Evolutionary conservation across 53 echinoderm and acorn worm species (phyloP).

Genomic region (Luidia sarsii): DNA sequence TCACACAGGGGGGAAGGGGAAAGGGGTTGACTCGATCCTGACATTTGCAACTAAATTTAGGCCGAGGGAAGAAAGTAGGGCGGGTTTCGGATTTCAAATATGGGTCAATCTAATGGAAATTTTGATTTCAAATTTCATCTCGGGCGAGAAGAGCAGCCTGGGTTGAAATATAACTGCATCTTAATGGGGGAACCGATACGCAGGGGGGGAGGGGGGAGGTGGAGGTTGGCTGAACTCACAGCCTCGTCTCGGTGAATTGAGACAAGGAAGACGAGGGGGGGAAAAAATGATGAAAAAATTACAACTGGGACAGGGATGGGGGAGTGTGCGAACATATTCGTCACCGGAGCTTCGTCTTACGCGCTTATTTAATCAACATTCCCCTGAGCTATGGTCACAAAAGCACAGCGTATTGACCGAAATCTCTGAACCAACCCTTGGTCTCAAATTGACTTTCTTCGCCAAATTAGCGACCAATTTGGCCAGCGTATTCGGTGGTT

Average conservation of each 20-base stretch:
- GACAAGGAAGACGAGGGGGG: too few relatives aligned
- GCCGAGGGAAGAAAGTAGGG: slow-evolving; percentile 35
- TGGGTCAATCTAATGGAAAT: slow-evolving; percentile 53
- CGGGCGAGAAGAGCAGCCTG: background rate
- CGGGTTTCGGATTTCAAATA: slow-evolving; percentile 50
- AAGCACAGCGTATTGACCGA: slow-evolving; percentile 54
- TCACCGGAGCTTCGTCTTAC: slow-evolving; percentile 46
- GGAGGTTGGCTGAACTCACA: background rate
- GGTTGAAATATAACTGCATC: slow-evolving; percentile 38
- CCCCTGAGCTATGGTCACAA: slow-evolving; percentile 45
- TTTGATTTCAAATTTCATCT: slow-evolving; percentile 50
- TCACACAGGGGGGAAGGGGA: slow-evolving; percentile 43
- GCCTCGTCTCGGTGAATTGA: too few relatives aligned
- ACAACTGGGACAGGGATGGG: slow-evolving; percentile 29
- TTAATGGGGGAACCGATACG: slow-evolving; percentile 44
- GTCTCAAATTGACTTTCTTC: slow-evolving; percentile 52
- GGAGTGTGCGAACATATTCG: slow-evolving; percentile 45
- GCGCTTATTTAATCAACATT: slow-evolving; percentile 46
- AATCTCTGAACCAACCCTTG: slow-evolving; percentile 59
- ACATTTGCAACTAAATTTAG: slow-evolving; percentile 58
- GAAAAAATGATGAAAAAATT: slow-evolving; percentile 39
- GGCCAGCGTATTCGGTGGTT: slow-evolving; percentile 29
- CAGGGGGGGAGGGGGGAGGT: too few relatives aligned
- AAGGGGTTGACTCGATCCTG: slow-evolving; percentile 39
- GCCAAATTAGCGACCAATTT: slow-evolving; percentile 55